Evolutionary conservation across 1,140 invertebrate species (phyloP).

Genomic region (Meloidogyne exigua): DNA sequence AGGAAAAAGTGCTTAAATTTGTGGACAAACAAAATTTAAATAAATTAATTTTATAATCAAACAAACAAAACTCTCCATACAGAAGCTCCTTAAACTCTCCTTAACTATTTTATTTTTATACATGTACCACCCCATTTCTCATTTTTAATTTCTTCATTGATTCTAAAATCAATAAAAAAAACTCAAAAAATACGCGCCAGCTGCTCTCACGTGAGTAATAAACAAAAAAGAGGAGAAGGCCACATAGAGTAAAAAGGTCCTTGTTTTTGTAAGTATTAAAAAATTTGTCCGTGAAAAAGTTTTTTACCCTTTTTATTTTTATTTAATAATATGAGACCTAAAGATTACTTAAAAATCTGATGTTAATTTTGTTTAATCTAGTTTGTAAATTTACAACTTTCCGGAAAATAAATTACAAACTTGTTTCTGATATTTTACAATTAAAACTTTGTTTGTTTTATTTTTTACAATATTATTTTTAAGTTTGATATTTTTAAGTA

Average conservation of each 20-base stretch:
- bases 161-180: neutral
- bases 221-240: neutral
- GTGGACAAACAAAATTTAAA: neutral
- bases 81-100: too few relatives aligned
- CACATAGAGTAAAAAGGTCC: neutral
- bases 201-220: neutral
- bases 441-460: neutral
- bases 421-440: neutral
- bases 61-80: too few relatives aligned
- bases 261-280: neutral
- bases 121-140: neutral
- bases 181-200: neutral
- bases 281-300: too few relatives aligned
- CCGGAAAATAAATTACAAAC: neutral
- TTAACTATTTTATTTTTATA: too few relatives aligned
- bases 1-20: neutral
- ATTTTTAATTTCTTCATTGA: neutral
- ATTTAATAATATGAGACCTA: too few relatives aligned
- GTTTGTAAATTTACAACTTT: neutral
- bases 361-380: too few relatives aligned
- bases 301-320: too few relatives aligned
- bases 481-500: too few relatives aligned
- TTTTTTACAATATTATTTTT: too few relatives aligned
- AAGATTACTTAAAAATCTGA: too few relatives aligned
- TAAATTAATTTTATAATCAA: conserved; percentile 1